These are phyloP conservation scores for Eptesicus fuscus DNA, from an alignment of 2,113 vertebrate genomes.

Conservation along the genomic window DNA sequence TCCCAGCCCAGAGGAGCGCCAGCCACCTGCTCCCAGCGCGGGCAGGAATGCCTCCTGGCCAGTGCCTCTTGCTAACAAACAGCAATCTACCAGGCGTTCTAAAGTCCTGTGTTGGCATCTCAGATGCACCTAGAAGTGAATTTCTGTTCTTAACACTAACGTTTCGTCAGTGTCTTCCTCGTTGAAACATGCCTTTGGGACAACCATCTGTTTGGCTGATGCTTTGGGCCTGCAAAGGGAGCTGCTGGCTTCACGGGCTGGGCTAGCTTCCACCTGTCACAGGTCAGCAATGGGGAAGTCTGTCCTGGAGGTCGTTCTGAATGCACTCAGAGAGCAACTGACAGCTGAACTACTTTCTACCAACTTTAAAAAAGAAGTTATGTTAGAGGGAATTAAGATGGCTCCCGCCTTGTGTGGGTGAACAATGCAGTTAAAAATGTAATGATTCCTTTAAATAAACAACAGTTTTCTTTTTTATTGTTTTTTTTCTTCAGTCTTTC, in stretches of 20 bases:
- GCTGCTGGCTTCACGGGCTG: constrained; percentile 15
- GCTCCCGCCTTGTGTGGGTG: not conserved
- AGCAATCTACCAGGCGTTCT: not conserved
- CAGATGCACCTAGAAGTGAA: constrained; percentile 35
- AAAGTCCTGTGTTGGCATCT: constrained; percentile 38
- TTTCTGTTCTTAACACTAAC: constrained; percentile 52
- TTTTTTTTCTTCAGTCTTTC: not conserved
- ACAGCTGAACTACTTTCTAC: constrained; percentile 22
- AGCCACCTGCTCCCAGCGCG: constrained; percentile 16
- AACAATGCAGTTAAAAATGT: not conserved
- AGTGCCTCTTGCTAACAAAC: constrained; percentile 38
- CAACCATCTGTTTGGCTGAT: constrained; percentile 71
- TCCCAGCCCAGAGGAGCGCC: not conserved
- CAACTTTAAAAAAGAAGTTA: not conserved
- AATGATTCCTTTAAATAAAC: not conserved
- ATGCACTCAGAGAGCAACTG: constrained; percentile 22
- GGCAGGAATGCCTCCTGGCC: not conserved
- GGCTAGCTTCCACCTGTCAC: constrained; percentile 4
- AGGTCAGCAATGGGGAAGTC: constrained; percentile 29
- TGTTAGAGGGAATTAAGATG: not conserved
- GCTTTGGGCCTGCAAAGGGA: constrained; percentile 53
- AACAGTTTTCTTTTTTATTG: not conserved
- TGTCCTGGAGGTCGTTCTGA: constrained; percentile 25
- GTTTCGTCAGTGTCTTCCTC: constrained; percentile 61
- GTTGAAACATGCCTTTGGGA: constrained; percentile 68